These are phyloP conservation scores for Phrynosoma platyrhinos DNA, from an alignment of 2,113 vertebrate species.

Conservation along the genomic window DNA sequence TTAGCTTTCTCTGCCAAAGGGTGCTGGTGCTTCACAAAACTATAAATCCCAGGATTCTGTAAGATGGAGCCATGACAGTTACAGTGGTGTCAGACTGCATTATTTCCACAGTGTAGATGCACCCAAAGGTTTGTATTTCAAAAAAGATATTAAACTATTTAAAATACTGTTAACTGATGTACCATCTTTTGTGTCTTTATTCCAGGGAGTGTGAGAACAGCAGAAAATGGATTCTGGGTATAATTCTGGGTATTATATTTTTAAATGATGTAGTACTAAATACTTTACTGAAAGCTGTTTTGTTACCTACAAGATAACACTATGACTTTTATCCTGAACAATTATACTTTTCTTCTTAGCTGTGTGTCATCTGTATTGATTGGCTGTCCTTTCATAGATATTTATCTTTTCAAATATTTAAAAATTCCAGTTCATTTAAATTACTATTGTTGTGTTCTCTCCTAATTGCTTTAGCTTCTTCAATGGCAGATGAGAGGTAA, in stretches of 20 bases:
- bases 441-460: slow-evolving; percentile 14
- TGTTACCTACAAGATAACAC: slow-evolving; percentile 3
- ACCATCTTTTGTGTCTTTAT: neutral
- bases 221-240: too few species aligned
- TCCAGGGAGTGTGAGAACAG: neutral
- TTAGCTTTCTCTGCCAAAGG: too few species aligned
- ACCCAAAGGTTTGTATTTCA: too few species aligned
- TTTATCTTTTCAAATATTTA: slow-evolving; percentile 15
- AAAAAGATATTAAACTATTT: too few species aligned
- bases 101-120: too few species aligned
- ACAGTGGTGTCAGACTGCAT: too few species aligned
- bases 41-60: too few species aligned
- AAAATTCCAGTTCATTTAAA: slow-evolving; percentile 38
- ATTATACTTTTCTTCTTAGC: slow-evolving; percentile 9
- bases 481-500: neutral
- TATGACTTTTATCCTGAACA: neutral
- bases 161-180: neutral
- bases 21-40: too few species aligned
- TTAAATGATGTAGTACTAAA: slow-evolving; percentile 3
- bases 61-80: too few species aligned
- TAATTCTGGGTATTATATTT: neutral
- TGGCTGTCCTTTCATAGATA: slow-evolving; percentile 4
- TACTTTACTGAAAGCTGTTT: slow-evolving; percentile 6
- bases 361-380: slow-evolving; percentile 22
- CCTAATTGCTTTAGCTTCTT: slow-evolving; percentile 34